Evolutionary conservation across 2,113 vertebrate species (phyloP), one percentile per base, ranked within the genome.

Genomic region (Rhagologus leucostigma): DNA sequence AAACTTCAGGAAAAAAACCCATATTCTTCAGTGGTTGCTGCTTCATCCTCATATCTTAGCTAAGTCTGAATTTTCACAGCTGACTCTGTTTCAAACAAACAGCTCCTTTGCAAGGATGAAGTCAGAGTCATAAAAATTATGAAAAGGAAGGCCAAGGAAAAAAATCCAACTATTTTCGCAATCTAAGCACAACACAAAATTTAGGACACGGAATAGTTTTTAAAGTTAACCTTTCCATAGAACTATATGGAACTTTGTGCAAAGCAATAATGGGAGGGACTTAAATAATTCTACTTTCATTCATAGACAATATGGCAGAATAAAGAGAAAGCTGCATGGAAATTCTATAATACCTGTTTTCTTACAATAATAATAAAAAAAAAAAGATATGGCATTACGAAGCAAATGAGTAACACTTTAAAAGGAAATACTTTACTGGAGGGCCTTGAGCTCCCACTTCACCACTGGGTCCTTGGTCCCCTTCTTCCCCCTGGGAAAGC

Each of bases 361-460:
- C 47, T 52, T 39, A 57, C n/a, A 77, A 11, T n/a, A 79, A 19
- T 3, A n/a, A n/a, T 16, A 42, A 95, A 32, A 5, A 41, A 65
- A 63, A 89, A 73, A 11, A 29, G 1, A 15, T 11, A 49, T 1
- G 12, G 26, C 23, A 41, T 46, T 53, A 52, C 27, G 42, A 75
- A 76, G 27, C 21, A 96, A 71, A 84, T 13, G 0, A 11, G 22
- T 14, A 93, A 69, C 37, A 33, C 19, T 83, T 89, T 47, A 74
- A 89, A 17, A 90, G 55, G 85, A 95, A 98, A 97, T 92, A 97
- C 97, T 98, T 98, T 97, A 99, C 99, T 94, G 87, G 98, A 96
- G 98, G 98, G 96, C 99, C 99, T 98, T 99, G 98, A 95, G 98
- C 84, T 94, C 99, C 99, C 20, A 98, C 97, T 63, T 99, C 99